These are phyloP conservation scores for Hiodon alosoides DNA, from an alignment of 2,113 vertebrate genomes.

Conservation along the genomic window DNA sequence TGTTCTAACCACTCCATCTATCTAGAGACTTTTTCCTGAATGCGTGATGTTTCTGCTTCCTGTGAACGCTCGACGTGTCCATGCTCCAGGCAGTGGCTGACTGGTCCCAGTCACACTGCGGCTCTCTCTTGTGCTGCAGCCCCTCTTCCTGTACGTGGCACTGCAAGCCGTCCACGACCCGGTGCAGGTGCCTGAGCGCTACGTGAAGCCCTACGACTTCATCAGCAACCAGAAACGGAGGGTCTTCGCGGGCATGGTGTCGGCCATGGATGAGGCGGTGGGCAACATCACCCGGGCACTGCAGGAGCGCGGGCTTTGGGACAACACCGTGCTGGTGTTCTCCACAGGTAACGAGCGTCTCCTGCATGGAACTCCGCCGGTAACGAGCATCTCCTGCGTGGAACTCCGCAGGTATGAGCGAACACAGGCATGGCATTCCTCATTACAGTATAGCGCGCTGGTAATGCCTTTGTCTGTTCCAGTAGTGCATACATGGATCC, in stretches of 20 bases:
- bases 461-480: no score
- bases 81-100: background rate
- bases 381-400: background rate
- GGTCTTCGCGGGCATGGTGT: constrained; percentile 85
- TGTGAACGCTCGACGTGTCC: no score
- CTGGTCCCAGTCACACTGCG: background rate
- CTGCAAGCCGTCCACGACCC: constrained; percentile 86
- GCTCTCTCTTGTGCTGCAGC: constrained; percentile 59
- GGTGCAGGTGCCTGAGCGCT: constrained; percentile 80
- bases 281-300: constrained; percentile 82
- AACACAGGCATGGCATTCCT: no score
- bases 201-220: constrained; percentile 69
- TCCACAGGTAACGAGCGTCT: constrained; percentile 75
- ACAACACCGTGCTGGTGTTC: constrained; percentile 85
- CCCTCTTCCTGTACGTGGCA: constrained; percentile 88
- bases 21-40: no score
- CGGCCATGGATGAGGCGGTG: constrained; percentile 89
- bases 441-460: no score
- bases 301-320: constrained; percentile 72
- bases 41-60: background rate
- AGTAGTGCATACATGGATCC: no score
- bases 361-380: background rate
- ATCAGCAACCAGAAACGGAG: constrained; percentile 72
- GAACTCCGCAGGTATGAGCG: background rate
- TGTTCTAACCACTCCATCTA: no score